These are phyloP conservation scores for Girardia tigrina DNA, from an alignment of 2,888 invertebrate species.

Conservation along the genomic window DNA sequence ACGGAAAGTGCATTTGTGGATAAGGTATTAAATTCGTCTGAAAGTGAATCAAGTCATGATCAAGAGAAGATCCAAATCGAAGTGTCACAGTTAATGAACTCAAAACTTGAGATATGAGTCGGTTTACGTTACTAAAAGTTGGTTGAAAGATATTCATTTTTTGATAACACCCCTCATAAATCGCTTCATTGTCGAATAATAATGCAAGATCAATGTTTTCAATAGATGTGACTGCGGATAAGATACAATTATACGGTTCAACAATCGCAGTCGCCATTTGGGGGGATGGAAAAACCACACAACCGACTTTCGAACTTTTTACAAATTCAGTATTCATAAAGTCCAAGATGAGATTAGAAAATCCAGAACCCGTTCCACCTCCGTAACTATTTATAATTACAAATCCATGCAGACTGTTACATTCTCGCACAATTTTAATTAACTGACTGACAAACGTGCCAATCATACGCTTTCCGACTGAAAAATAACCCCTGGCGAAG, in stretches of 20 bases:
- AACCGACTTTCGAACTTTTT: constrained; percentile 26
- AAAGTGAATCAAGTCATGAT: constrained; percentile 27
- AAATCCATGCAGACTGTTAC: constrained; percentile 26
- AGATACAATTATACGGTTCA: constrained; percentile 32
- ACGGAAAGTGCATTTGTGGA: constrained; percentile 35
- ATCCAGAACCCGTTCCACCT: constrained; percentile 31
- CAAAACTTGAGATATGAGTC: constrained; percentile 29
- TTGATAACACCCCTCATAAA: constrained; percentile 28
- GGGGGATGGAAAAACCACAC: constrained; percentile 14
- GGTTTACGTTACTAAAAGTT: constrained; percentile 29
- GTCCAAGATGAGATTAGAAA: neutral
- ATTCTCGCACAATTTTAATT: neutral
- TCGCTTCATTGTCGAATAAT: constrained; percentile 35
- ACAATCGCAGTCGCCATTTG: constrained; percentile 32
- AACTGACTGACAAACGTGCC: neutral
- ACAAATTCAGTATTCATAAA: neutral
- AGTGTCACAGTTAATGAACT: constrained; percentile 30
- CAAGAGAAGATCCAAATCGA: neutral
- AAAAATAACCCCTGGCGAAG: constrained; percentile 4
- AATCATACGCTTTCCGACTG: constrained; percentile 21
- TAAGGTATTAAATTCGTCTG: constrained; percentile 36
- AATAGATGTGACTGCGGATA: constrained; percentile 26
- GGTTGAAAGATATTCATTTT: constrained; percentile 27
- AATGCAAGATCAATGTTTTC: constrained; percentile 29
- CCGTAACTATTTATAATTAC: neutral